Evolutionary conservation across 53 echinoderm and acorn worm species (phyloP).

Genomic region (Holothuria scabra): DNA sequence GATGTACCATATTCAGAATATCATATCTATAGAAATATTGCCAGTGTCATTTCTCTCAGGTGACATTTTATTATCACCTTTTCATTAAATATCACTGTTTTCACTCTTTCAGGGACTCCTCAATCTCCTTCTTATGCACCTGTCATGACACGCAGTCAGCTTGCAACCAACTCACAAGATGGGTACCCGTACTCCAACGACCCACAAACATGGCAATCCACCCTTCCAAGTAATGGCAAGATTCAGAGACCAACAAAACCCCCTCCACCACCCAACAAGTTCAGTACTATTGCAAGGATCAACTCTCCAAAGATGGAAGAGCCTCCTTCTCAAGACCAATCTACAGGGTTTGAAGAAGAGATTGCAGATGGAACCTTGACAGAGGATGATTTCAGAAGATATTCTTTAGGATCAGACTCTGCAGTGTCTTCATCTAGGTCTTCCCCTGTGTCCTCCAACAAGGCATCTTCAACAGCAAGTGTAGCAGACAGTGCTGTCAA

Average conservation of each 20-base stretch:
- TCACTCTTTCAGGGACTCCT: too few relatives aligned
- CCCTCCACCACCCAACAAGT: conserved; percentile 56
- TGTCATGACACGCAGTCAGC: too few relatives aligned
- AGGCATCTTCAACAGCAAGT: conserved; percentile 62
- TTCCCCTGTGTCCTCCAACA: conserved; percentile 84
- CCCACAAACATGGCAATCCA: conserved; percentile 9
- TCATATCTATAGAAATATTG: too few relatives aligned
- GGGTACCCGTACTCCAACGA: neutral
- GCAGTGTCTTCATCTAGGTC: conserved; percentile 81
- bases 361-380: conserved; percentile 11
- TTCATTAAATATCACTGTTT: too few relatives aligned
- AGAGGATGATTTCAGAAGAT: conserved; percentile 37
- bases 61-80: too few relatives aligned
- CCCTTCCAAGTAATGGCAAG: conserved; percentile 17
- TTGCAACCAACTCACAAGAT: too few relatives aligned
- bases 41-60: too few relatives aligned
- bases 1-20: too few relatives aligned
- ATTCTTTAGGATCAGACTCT: conserved; percentile 77
- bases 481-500: conserved; percentile 79
- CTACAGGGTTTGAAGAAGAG: conserved; percentile 24
- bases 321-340: conserved; percentile 15
- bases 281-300: conserved; percentile 83
- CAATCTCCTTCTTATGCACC: too few relatives aligned
- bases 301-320: conserved; percentile 46
- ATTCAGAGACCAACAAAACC: conserved; percentile 27